Evolutionary conservation across 2,888 invertebrate species (phyloP), one percentile per base, ranked within the genome.

Genomic region (Achlya flavicornis): DNA sequence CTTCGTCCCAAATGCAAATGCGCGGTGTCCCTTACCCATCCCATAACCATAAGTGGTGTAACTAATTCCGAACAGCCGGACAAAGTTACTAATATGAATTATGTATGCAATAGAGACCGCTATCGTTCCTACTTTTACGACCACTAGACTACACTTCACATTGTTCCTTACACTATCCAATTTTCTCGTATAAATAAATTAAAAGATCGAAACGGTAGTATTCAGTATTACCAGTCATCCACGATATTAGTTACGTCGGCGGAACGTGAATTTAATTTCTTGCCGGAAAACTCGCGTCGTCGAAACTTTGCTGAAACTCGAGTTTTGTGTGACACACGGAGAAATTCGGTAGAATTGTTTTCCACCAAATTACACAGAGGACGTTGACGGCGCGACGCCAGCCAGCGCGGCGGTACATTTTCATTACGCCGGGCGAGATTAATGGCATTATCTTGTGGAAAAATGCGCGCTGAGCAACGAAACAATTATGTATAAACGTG

Each of bases 381-480:
- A 76, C 78, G 73, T 74, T 72, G 75, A 73, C 76, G 72, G 69
- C 70, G 19, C 16, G 16, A 19, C 19, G 53, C 16, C 10, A 10
- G 3, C 53, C 16, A 19, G 16, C 68, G 67, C 77, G n/a, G 74
- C 80, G 77, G 84, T 86, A 89, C 86, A 86, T 89, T 89, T 88
- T 88, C 87, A 90, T 90, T 88, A 89, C 83, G 74, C 74, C 67
- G 72, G 73, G 75, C 78, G 81, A 86, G 88, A 91, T 90, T 90
- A 90, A 90, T 88, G 81, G 82, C 83, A 85, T 89, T 89, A 91
- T 90, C 84, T 87, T 80, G 85, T 80, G 81, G 86, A 89, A 90
- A 91, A 89, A 90, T 87, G 83, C 83, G 87, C 82, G 74, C 78
- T 79, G 80, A 80, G 78, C 78, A 74, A 78, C 83, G 76, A 85